These are phyloP conservation scores for Tupaia chinensis DNA, from an alignment of 2,113 vertebrate genomes.

Conservation along the genomic window DNA sequence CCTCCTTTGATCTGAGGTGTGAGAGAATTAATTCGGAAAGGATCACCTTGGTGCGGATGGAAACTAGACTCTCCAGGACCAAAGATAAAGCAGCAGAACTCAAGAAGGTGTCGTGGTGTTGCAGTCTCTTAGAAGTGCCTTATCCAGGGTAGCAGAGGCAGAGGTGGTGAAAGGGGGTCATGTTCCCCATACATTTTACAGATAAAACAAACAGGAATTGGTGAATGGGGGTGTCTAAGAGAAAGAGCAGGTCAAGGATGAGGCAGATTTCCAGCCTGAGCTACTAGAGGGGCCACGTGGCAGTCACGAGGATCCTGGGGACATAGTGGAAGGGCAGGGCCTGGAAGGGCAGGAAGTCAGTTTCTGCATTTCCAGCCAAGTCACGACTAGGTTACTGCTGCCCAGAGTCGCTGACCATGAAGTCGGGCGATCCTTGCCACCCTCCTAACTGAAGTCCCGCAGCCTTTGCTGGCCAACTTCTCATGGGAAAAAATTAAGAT, in stretches of 20 bases:
- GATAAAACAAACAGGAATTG: background rate
- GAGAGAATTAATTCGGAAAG: slow-evolving; percentile 6
- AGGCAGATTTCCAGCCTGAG: background rate
- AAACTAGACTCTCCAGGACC: background rate
- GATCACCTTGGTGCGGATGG: background rate
- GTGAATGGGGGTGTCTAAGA: background rate
- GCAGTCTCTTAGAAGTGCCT: background rate
- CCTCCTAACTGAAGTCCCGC: background rate
- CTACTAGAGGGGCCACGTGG: background rate
- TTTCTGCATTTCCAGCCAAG: background rate
- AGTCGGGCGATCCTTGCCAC: background rate
- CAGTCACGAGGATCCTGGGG: rapidly evolving
- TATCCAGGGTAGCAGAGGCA: background rate
- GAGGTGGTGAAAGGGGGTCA: background rate
- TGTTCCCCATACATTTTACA: background rate
- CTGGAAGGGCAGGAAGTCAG: background rate
- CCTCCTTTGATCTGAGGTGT: background rate
- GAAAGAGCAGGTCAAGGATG: background rate
- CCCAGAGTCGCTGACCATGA: background rate
- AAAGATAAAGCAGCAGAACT: background rate
- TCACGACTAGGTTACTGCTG: no score
- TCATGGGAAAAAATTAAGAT: background rate
- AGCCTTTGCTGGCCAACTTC: background rate
- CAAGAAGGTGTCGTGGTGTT: background rate
- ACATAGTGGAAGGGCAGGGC: background rate